Percentiles rank a stretch among this genome's conserved stretches.
These are phyloP conservation scores for Ciconia maguari DNA, from an alignment of 2,113 vertebrate species.

Conservation along the genomic window DNA sequence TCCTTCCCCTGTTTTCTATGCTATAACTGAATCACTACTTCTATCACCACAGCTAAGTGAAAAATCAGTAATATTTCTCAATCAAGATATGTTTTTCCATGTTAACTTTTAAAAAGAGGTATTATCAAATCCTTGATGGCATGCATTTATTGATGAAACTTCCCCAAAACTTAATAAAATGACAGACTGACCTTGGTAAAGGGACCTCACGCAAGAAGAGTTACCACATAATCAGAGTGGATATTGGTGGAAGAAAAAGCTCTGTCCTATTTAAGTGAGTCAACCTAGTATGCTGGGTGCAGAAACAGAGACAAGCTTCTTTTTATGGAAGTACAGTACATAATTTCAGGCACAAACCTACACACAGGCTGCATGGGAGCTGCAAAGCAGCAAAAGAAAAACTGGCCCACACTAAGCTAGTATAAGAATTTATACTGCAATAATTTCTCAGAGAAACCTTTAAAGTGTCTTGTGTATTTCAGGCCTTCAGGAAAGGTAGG, in stretches of 20 bases:
- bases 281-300: neutral
- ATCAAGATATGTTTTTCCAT: neutral
- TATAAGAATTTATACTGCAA: neutral
- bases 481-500: neutral
- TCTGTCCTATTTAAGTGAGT: neutral
- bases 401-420: neutral
- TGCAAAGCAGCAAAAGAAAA: neutral
- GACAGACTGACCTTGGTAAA: neutral
- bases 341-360: neutral
- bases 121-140: neutral
- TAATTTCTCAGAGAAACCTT: neutral
- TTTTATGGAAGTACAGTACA: neutral
- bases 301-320: neutral
- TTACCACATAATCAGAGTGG: neutral
- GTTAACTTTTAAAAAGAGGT: neutral
- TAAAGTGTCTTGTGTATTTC: fast-evolving
- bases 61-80: neutral
- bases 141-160: neutral
- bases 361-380: neutral
- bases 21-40: neutral
- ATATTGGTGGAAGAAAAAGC: neutral
- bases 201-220: neutral
- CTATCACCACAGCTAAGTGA: neutral
- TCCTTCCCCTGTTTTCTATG: neutral
- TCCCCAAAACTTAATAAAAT: neutral